Conservation (phyloP, 2,113 vertebrate genomes). For the Istiophorus platypterus region DNA sequence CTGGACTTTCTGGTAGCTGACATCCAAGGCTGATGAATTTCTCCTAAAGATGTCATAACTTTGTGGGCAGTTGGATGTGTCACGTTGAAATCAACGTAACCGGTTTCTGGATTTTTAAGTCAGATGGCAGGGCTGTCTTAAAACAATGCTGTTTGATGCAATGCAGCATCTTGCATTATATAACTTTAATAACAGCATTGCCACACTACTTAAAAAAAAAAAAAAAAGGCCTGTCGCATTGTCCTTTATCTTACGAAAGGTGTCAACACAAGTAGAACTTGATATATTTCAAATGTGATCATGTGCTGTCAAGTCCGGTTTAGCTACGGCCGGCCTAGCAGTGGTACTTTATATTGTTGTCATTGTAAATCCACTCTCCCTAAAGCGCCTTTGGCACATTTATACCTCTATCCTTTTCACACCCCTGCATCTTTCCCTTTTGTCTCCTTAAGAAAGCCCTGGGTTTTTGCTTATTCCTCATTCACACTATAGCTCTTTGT, state of each 20-base stretch:
- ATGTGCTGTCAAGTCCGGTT: conserved; percentile 64
- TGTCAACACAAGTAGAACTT: conserved; percentile 52
- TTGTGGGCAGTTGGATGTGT: neutral
- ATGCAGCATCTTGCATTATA: conserved; percentile 70
- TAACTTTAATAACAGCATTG: conserved; percentile 66
- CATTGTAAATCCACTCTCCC: conserved; percentile 72
- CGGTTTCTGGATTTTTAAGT: conserved; percentile 5
- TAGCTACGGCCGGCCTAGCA: conserved; percentile 45
- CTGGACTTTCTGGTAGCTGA: conserved; percentile 10
- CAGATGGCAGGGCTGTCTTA: neutral
- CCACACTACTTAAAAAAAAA: conserved; percentile 22
- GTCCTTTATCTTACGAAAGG: conserved; percentile 62
- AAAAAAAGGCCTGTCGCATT: conserved; percentile 26
- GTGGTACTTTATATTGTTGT: conserved; percentile 64
- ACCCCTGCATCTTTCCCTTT: conserved; percentile 22
- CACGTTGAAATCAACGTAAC: neutral
- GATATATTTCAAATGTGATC: conserved; percentile 65
- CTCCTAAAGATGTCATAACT: neutral
- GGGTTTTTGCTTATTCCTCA: conserved; percentile 26
- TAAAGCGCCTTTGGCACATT: conserved; percentile 54
- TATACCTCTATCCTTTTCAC: conserved; percentile 52
- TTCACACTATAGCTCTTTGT: conserved; percentile 28
- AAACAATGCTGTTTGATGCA: conserved; percentile 65
- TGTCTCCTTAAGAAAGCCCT: conserved; percentile 18
- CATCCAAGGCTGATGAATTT: neutral